Evolutionary conservation across 2,888 invertebrate species (phyloP), one percentile per base, ranked within the genome.

Genomic region (Caenorhabditis japonica): DNA sequence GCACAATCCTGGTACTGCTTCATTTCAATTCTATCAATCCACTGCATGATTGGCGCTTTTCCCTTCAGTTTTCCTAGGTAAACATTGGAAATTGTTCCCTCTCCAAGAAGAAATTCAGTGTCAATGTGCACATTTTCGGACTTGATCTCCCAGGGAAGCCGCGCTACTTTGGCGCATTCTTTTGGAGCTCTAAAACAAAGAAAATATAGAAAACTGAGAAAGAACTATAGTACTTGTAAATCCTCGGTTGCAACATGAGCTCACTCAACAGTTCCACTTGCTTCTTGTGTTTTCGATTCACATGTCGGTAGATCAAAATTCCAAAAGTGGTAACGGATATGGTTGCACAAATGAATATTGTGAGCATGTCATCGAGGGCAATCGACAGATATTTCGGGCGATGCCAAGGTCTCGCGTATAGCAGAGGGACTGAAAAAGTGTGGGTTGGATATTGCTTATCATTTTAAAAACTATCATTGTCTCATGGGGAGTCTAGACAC

Each of bases 1-100:
- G 83, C 80, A 56, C 83, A 83, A 52, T 83, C 83, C 43, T 83
- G 83, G 47, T 77, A 83, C 43, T 83, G 83, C 33, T 76, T 79
- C 78, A 83, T 79, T 51, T 83, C 83, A 12, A 79, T 62, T 30
- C 80, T 58, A 47, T 83, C 79, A 7, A 83, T 79, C 83, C 83
- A 83, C 46, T 81, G 80, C 77, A 81, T 79, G 3, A 83, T 80
- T 7, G 83, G 81, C 7, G 83, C 76, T 41, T 81, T 81, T 33
- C 83, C 83, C 44, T 79, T 79, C 39, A 83, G 60, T 64, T 81
- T 81, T 12, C 82, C 82, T 47, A 49, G 62, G 61, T 79, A 83
- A 10, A 83, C 81, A 47, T 81, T 79, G 1, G 77, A 79, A 19
- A 78, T 76, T 13, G 80, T 81, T 7, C 80, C 81, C 52, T 83